These are phyloP conservation scores for Tragelaphus buxtoni DNA, from an alignment of 2,113 vertebrate genomes.

Conservation along the genomic window DNA sequence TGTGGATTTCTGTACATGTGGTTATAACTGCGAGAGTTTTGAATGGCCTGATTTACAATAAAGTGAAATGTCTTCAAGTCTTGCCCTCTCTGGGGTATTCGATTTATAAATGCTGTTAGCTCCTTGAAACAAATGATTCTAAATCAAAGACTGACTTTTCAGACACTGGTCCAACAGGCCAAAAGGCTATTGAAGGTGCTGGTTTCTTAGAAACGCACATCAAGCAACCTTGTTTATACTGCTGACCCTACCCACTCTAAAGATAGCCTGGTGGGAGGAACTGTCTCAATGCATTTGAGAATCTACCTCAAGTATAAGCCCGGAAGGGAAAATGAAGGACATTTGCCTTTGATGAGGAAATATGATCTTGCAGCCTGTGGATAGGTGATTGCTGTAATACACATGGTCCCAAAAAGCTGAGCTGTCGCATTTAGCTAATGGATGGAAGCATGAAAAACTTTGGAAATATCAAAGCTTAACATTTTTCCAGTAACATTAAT, in stretches of 20 bases:
- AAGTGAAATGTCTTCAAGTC: not conserved
- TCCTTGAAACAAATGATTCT: not conserved
- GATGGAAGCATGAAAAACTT: constrained; percentile 31
- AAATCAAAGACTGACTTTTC: not conserved
- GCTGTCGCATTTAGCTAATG: constrained; percentile 2
- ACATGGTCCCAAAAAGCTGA: not conserved
- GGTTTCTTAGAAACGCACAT: not conserved
- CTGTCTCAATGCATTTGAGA: not conserved
- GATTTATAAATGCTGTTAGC: not conserved
- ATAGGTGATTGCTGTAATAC: not conserved
- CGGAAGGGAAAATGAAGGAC: not conserved
- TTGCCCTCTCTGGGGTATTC: not conserved
- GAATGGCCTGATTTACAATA: not conserved
- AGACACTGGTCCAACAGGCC: not conserved
- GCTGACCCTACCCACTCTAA: not conserved
- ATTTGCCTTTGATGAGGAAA: not conserved
- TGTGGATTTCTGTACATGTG: not conserved
- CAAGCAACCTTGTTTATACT: not conserved
- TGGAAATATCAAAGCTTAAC: constrained; percentile 53
- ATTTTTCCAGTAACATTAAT: constrained; percentile 52
- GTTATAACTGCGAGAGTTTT: not conserved
- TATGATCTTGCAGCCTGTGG: not conserved
- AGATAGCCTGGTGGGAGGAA: not conserved
- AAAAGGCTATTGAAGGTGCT: not conserved
- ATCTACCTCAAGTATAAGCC: not conserved